Evolutionary conservation across 2,888 invertebrate genomes (phyloP), one percentile per base, ranked within the genome.

Genomic region (Chloroclystis v-ata): DNA sequence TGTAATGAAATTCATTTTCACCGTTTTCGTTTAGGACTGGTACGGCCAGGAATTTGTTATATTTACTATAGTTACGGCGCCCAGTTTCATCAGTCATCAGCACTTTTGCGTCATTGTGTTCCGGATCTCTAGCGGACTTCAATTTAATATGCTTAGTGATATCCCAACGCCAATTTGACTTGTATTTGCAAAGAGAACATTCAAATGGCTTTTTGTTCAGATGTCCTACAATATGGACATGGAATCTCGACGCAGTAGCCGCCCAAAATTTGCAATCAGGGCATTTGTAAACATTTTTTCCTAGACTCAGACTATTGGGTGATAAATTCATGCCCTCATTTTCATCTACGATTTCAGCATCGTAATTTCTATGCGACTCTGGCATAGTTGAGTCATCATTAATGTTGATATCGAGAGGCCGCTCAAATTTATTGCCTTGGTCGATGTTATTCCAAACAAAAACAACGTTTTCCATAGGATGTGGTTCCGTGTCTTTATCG

Each of bases 161-260:
- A 82, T 98, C 98, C 95, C 97, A 97, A 56, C 97, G 92, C 97
- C 97, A 98, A 74, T 98, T 98, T 20, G 97, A 97, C 62, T 96
- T 93, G 72, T 97, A 96, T 43, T 95, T 93, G 83, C 98, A 98
- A 10, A 95, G 89, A 1, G 97, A 97, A 82, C 98, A 98, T 80
- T 97, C 96, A 77, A 97, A 98, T 0, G 97, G 97, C 72, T 97
- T 96, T 72, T 95, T 94, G 78, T 97, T 97, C 58, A 96, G 89
- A 79, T 97, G 97, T 1, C 96, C 96, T 8, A 97, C 96, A 60
- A 97, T 96, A 77, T 97, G 97, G 3, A 97, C 96, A 78, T 97
- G 97, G 78, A 97, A 97, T 52, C 97, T 91, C 14, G 96, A 96
- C 7, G 97, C 96, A 9, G 97, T 97, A 8, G 95, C 94, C 4